Base-by-base conservation (phyloP, 2,888 invertebrate species). In the Adela reaumurella region DNA sequence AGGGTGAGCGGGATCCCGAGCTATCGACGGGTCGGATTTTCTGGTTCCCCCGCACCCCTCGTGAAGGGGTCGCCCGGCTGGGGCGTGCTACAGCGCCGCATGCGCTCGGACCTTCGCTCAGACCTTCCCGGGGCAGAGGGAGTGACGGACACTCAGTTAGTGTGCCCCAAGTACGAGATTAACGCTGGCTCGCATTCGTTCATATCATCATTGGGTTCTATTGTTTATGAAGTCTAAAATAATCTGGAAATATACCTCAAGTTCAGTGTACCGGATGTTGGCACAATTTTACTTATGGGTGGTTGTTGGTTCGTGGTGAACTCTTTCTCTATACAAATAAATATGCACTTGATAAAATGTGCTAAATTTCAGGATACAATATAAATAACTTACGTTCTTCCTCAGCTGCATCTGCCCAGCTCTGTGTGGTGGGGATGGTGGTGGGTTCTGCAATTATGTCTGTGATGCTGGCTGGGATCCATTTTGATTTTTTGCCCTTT, bases 401-500 rank as follows among this genome's bases (percentile, higher is more conserved):
- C 62, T 94, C 94, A 58, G 89, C 88, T 62, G 92, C 88, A 61
- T 92, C 90, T 46, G 89, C 92, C 89, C 94, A 92, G 62, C 83
- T 82, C 70, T 83, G 83, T 61, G 81, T 68, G 52, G 83, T 70
- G 49, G 83, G 76, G 51, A 82, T 77, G 51, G 83, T 80, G 48
- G 84, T 84, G 50, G 85, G 82, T 63, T 88, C 88, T 54, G 88
- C 87, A 58, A 94, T 80, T 68, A 95, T 94, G 62, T 89, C 88
- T 68, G 87, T 90, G 62, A 95, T 81, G 59, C 87, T 85, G 62
- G 94, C 74, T 55, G 89, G 89, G 67, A 88, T 90, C 68, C 91
- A 91, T 83, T 92, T 93, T 72, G 83, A 83, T 82, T 90, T 94
- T 82, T 89, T 92, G 69, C 83, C 86, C 83, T 89, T 93, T 84